Conservation (phyloP, 2,797 vertebrate species). For the Glyptemys insculpta region DNA sequence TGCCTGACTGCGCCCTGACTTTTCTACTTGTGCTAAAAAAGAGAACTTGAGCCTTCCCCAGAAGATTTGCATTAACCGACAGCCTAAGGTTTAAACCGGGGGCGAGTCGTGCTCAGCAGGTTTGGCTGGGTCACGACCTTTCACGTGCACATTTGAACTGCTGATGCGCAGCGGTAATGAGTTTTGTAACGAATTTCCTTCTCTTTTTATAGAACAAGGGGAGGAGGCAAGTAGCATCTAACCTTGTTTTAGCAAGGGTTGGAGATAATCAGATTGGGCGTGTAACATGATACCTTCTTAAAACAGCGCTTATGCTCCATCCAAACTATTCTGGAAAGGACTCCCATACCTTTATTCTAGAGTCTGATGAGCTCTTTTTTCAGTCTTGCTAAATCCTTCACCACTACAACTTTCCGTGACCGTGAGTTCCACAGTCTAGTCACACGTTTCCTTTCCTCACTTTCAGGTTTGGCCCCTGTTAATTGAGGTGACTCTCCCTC, state of each 20-base stretch:
- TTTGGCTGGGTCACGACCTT: not conserved
- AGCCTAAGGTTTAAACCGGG: not conserved
- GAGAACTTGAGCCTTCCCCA: not conserved
- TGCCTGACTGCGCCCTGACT: not conserved
- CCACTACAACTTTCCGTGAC: not conserved
- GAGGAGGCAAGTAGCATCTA: not conserved
- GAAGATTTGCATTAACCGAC: not conserved
- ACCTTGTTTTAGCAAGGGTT: not conserved
- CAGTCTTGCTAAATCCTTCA: not conserved
- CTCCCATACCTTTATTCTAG: not conserved
- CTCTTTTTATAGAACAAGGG: not conserved
- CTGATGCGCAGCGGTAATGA: not conserved
- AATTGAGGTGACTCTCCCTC: fast-evolving
- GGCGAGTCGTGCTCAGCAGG: not conserved
- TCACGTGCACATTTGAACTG: not conserved
- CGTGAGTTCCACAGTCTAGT: not conserved
- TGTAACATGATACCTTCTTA: not conserved
- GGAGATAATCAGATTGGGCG: not conserved
- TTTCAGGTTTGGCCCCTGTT: not conserved
- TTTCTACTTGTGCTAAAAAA: not conserved
- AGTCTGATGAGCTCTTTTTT: not conserved
- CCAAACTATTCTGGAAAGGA: not conserved
- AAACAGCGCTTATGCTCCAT: not conserved
- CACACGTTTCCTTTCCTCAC: not conserved
- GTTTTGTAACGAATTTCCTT: not conserved